Evolutionary conservation across 1,140 invertebrate species (phyloP), one percentile per base, ranked within the genome.

Genomic region (Atta colombica): DNA sequence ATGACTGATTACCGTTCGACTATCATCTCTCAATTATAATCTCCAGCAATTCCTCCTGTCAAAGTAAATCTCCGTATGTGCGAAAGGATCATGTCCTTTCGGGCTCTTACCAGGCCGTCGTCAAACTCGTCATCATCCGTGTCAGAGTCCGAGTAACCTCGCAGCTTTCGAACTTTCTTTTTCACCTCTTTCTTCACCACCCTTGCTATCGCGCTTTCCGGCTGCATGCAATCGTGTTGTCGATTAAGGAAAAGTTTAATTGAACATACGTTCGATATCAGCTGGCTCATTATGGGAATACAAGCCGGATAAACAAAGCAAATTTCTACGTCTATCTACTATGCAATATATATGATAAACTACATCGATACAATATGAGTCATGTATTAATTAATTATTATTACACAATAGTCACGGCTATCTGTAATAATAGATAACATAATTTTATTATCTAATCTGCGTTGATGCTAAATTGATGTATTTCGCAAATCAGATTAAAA

Each of bases 141-240:
- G 66, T 95, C 94, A 18, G 94, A 95, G 85, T 95, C 94, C 60
- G 95, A 94, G 84, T 55, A 94, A 87, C 95, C 94, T 93, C 93
- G 92, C 88, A 95, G 90, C 88, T 94, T 95, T 91, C 95, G 95
- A 90, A 95, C 94, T 94, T 95, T 95, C 92, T 94, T 95, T 93
- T 95, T 95, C 85, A 95, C 93, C 84, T 95, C 93, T 88, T 95
- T 95, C 92, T 94, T 95, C 78, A 96, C 93, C 71, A 95, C 93
- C 89, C 95, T 94, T 69, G 93, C 93, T 88, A 96, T 93, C 58
- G 91, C 87, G 78, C 92, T 95, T 88, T 96, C 95, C 88, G 94
- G 95, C 96, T 95, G 93, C 94, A 88, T 94, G 92, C 39, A 90
- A 91, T 88, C 69, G 63, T 84, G 28, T 68, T 6, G 25, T 86